Conservation (phyloP, 2,888 invertebrate species). For the Venusia cambrica region DNA sequence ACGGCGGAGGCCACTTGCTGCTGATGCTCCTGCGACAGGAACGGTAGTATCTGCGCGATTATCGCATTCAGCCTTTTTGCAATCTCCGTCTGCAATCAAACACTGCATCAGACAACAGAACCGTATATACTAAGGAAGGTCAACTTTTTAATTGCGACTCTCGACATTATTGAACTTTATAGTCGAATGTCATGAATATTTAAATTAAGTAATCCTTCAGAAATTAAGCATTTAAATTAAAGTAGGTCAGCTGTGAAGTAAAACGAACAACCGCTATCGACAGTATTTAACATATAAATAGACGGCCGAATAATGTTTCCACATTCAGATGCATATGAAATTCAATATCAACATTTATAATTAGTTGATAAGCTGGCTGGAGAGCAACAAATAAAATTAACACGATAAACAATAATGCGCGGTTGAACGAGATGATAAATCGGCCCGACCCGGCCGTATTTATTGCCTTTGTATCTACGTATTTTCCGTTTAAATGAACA, state of each 20-base stretch:
- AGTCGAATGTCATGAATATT: constrained; percentile 41
- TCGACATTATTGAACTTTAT: constrained; percentile 39
- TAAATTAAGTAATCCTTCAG: constrained; percentile 51
- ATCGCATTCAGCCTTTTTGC: constrained; percentile 96
- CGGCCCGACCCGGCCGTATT: constrained; percentile 58
- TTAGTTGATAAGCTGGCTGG: constrained; percentile 64
- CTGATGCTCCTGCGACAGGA: constrained; percentile 94
- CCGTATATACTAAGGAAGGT: constrained; percentile 29
- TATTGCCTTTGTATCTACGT: constrained; percentile 64
- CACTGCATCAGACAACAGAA: constrained; percentile 25
- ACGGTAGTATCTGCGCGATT: constrained; percentile 96
- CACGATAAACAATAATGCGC: constrained; percentile 70
- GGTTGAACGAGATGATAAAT: constrained; percentile 71
- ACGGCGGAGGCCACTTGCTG: constrained; percentile 96
- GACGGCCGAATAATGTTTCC: constrained; percentile 57
- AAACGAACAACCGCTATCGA: constrained; percentile 46
- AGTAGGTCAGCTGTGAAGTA: constrained; percentile 53
- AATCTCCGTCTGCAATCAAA: constrained; percentile 92
- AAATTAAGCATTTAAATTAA: constrained; percentile 58
- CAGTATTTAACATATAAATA: constrained; percentile 52
- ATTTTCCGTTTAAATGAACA: constrained; percentile 74
- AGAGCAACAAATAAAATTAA: constrained; percentile 74
- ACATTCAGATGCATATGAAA: constrained; percentile 59
- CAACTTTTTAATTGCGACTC: constrained; percentile 22
- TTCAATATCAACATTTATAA: constrained; percentile 67